Evolutionary conservation across 2,888 invertebrate genomes (phyloP).

Genomic region (Bruchidius siliquastri): DNA sequence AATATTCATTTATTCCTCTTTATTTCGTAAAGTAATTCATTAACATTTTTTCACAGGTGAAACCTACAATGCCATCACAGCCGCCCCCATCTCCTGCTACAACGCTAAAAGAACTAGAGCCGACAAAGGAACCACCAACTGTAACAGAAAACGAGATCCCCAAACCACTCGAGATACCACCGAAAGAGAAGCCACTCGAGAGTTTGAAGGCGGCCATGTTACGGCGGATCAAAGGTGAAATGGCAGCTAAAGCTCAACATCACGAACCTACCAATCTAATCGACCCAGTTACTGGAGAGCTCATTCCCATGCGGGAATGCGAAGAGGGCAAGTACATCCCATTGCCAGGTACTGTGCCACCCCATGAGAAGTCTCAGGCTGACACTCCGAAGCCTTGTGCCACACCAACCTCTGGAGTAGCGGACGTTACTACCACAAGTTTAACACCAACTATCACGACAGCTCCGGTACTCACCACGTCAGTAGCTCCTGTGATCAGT

Average conservation of each 20-base stretch:
- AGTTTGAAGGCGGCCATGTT: constrained; percentile 44
- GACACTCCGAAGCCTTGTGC: background rate
- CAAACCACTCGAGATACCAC: constrained; percentile 7
- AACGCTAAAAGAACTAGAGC: constrained; percentile 12
- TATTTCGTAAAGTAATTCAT: no score
- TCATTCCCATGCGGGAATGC: constrained; percentile 65
- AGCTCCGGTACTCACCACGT: background rate
- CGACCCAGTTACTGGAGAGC: constrained; percentile 69
- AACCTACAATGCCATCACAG: constrained; percentile 5
- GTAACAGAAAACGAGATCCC: constrained; percentile 7
- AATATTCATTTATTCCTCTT: no score
- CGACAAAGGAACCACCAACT: constrained; percentile 12
- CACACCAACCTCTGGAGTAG: background rate
- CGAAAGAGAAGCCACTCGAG: constrained; percentile 39
- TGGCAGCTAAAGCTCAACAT: constrained; percentile 25
- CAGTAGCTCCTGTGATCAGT: background rate
- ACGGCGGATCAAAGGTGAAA: constrained; percentile 43
- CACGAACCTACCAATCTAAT: constrained; percentile 63
- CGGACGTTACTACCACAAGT: background rate
- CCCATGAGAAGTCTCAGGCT: background rate
- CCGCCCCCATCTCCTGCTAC: constrained; percentile 5
- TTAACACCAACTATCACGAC: background rate
- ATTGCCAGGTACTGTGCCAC: constrained; percentile 41
- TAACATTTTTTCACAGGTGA: background rate
- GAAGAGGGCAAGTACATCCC: constrained; percentile 67